Conservation (phyloP, 2,113 vertebrate species). For the Saimiri boliviensis region DNA sequence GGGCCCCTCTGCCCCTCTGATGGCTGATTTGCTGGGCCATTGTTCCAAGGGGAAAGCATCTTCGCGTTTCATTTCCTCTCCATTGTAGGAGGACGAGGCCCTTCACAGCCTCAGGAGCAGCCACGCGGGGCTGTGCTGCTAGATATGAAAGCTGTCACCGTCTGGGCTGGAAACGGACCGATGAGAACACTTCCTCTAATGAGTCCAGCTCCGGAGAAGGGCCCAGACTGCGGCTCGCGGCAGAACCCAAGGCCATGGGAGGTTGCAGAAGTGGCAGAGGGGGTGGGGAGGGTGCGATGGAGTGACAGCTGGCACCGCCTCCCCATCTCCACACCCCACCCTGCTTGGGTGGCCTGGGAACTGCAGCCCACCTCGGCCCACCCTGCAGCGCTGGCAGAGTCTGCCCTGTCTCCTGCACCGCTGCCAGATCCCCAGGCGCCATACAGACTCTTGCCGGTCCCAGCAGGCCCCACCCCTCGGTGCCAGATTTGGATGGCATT, state of each 20-base stretch:
- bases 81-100: background rate
- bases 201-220: background rate
- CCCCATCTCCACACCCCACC: rapidly evolving
- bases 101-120: background rate
- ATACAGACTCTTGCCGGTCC: rapidly evolving
- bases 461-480: too few relatives aligned
- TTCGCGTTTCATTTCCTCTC: background rate
- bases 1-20: background rate
- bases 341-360: rapidly evolving
- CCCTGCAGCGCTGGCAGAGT: background rate
- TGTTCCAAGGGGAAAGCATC: background rate
- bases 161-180: background rate
- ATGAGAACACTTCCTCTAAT: background rate
- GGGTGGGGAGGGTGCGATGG: too few relatives aligned
- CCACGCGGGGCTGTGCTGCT: background rate
- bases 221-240: rapidly evolving
- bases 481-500: background rate
- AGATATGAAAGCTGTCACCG: background rate
- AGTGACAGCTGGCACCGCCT: background rate
- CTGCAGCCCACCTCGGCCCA: background rate
- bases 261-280: too few relatives aligned
- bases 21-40: background rate
- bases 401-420: background rate
- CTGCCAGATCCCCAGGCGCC: background rate
- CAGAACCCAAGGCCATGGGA: background rate